Percentiles rank a stretch among this genome's conserved stretches.
phyloP scores from a whole-genome alignment of 2,113 vertebrate genomes.

The Parus major region DNA sequence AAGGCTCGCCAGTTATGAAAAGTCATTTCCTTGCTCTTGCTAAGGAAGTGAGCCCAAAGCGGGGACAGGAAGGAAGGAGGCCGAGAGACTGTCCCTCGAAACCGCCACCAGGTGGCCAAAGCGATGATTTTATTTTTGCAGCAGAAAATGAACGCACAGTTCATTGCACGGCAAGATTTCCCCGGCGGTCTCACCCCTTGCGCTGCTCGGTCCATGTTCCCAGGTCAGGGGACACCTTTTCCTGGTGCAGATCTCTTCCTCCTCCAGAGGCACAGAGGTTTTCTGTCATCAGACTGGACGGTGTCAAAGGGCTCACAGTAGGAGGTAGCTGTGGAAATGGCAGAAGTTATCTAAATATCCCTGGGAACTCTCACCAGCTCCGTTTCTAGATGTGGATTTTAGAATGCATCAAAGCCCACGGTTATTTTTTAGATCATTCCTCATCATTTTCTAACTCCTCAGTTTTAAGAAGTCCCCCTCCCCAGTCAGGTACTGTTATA shows the following conservation, averaged over 20 bases:
- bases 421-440: background rate
- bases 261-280: constrained; percentile 57
- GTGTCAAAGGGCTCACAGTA: constrained; percentile 29
- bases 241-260: constrained; percentile 27
- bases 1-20: background rate
- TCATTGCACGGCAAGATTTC: background rate
- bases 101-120: constrained; percentile 15
- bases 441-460: background rate
- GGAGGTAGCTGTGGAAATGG: constrained; percentile 19
- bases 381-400: background rate
- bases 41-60: background rate
- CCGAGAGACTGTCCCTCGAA: background rate
- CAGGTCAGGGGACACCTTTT: constrained; percentile 71
- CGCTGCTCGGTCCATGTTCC: constrained; percentile 69
- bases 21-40: background rate
- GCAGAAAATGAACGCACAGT: background rate
- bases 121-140: background rate
- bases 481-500: background rate
- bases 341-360: background rate
- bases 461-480: background rate
- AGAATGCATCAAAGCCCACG: background rate
- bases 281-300: constrained; percentile 52
- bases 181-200: constrained; percentile 67
- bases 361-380: background rate
- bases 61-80: background rate